phyloP scores from a whole-genome alignment of 2,888 invertebrate genomes.

The Geotrupes spiniger region DNA sequence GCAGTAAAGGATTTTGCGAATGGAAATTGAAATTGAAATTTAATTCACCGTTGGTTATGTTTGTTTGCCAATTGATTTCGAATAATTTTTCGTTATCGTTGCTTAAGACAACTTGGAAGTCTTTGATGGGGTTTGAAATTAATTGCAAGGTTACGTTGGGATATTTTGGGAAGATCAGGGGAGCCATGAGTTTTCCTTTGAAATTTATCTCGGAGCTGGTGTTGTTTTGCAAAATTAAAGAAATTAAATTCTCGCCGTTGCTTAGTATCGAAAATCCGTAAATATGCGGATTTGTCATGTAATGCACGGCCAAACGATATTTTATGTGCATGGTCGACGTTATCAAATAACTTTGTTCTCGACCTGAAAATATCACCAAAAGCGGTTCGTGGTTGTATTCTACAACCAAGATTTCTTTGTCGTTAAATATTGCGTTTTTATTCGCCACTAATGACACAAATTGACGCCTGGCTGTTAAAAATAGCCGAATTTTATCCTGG shows the following conservation, averaged over 20 bases:
- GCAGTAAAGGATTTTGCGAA: constrained; percentile 14
- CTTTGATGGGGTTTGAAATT: constrained; percentile 18
- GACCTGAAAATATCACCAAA: constrained; percentile 23
- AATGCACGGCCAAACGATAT: constrained; percentile 24
- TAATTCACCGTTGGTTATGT: constrained; percentile 4
- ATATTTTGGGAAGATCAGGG: constrained; percentile 24
- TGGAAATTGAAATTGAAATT: constrained; percentile 20
- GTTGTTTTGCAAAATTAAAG: constrained; percentile 23
- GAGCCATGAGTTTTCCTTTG: constrained; percentile 26
- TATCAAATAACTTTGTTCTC: constrained; percentile 23
- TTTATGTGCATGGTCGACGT: constrained; percentile 24
- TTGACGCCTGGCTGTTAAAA: constrained; percentile 19
- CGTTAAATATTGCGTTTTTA: constrained; percentile 21
- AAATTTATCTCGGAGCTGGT: constrained; percentile 20
- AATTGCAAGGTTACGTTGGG: constrained; percentile 24
- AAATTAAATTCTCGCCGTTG: constrained; percentile 27
- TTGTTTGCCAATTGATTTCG: constrained; percentile 22
- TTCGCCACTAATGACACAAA: constrained; percentile 19
- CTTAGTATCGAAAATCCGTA: constrained; percentile 27
- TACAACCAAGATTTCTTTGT: constrained; percentile 23
- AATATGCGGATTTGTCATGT: constrained; percentile 23
- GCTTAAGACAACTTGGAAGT: constrained; percentile 18
- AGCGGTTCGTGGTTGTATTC: constrained; percentile 26
- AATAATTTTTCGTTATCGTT: constrained; percentile 20
- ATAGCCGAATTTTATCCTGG: constrained; percentile 21